phyloP scores from a whole-genome alignment of 2,113 vertebrate species.

The Chloropsis cyanopogon region DNA sequence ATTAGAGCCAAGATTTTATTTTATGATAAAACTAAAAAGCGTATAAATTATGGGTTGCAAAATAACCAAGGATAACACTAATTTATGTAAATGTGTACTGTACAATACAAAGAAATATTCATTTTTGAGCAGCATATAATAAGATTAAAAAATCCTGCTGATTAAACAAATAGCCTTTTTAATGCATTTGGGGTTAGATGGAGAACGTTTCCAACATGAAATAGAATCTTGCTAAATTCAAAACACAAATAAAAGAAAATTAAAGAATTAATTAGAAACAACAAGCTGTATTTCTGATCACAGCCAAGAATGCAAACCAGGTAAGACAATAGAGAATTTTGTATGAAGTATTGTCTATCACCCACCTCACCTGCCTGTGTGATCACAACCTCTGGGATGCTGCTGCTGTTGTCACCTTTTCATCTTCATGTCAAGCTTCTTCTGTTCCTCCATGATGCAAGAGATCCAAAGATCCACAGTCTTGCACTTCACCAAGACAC shows the following conservation, averaged over 20 bases:
- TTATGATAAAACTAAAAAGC: constrained; percentile 54
- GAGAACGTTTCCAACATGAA: background rate
- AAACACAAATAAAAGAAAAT: constrained; percentile 68
- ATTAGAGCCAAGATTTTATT: constrained; percentile 58
- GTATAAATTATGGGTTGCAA: constrained; percentile 45
- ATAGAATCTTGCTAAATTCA: constrained; percentile 67
- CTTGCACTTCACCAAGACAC: constrained; percentile 45
- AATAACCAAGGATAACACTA: constrained; percentile 50
- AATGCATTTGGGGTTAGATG: background rate
- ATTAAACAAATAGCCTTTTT: constrained; percentile 32
- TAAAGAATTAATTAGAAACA: constrained; percentile 65
- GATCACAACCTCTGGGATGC: constrained; percentile 68
- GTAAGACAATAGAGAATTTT: constrained; percentile 81
- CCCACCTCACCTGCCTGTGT: constrained; percentile 76
- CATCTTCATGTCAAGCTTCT: constrained; percentile 59
- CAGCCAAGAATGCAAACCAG: constrained; percentile 80
- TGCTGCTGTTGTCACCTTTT: constrained; percentile 65
- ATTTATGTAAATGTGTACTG: constrained; percentile 44
- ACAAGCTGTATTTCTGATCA: constrained; percentile 70
- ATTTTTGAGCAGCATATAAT: constrained; percentile 52
- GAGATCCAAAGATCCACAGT: constrained; percentile 53
- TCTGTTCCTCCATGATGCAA: constrained; percentile 32
- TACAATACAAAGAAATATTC: constrained; percentile 29
- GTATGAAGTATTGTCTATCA: constrained; percentile 82
- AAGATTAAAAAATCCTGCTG: constrained; percentile 31